Evolutionary conservation across 1,140 invertebrate genomes (phyloP), one percentile per base, ranked within the genome.

Genomic region (Lamellibrachia luymesi): DNA sequence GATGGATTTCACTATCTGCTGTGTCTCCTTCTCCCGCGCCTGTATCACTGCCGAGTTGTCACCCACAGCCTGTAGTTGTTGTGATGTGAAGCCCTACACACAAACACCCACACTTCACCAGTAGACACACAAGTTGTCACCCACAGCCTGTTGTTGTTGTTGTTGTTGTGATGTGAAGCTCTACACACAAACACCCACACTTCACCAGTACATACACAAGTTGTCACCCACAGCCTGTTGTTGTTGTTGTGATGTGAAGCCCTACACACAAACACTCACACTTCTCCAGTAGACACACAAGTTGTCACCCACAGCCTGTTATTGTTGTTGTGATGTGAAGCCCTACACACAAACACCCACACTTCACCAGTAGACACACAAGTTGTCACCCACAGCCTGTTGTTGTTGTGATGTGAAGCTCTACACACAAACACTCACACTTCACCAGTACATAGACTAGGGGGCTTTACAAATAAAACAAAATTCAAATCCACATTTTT

Each of bases 1-100:
- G 95, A 99, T 99, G 7, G 98, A 99, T 95, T 98, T 97, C 2
- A 99, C 98, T 94, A 99, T 98, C 94, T 98, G 97, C 51, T 98
- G 98, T 5, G 99, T 98, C 97, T 99, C 98, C 95, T 98, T 97
- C 95, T 99, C 98, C 93, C 98, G 97, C 94, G 98, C 97, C 93
- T 97, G 97, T 0, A 98, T 97, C 95, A 98, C 95, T 93, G 97
- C 96, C 25, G 97, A 97, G 94, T 98, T 98, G 94, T 98, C 98
- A 96, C 99, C 98, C 94, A 98, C 97, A 94, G 98, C 97, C 8
- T 98, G 96, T 91, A 98, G 95, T 94, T 98, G 96, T 94, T 98
- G 97, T 94, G 94, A 92, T 0, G 95, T 95, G 93, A 96, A 96
- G 91, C 95, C 95, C 96, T 96, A 94, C 4, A 94, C 94, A 92